Conservation (phyloP, 23 tunicate species). For the Clavelina lepadiformis region DNA sequence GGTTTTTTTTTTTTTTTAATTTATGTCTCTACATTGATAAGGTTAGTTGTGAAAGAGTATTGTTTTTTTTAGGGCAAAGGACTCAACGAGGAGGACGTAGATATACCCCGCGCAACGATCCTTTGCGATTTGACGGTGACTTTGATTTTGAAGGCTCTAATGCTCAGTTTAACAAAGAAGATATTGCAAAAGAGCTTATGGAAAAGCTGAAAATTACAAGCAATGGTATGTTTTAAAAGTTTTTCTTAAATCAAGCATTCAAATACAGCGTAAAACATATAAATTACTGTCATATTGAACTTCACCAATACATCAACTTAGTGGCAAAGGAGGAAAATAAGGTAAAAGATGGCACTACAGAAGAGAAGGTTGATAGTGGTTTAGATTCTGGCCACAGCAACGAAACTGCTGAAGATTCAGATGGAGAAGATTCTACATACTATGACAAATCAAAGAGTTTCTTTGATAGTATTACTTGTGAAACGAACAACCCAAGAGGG, state of each 20-base stretch:
- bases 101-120: constrained; percentile 70
- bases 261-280: neutral
- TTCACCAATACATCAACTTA: no score
- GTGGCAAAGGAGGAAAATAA: constrained; percentile 53
- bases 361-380: constrained; percentile 64
- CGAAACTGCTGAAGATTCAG: constrained; percentile 73
- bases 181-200: constrained; percentile 87
- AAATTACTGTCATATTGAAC: no score
- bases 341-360: constrained; percentile 8
- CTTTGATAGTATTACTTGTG: constrained; percentile 94
- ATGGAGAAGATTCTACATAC: constrained; percentile 44
- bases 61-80: constrained; percentile 43
- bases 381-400: constrained; percentile 65
- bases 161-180: constrained; percentile 94
- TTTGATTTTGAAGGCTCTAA: constrained; percentile 93
- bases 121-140: constrained; percentile 66
- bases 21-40: no score
- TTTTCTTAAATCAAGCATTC: neutral
- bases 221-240: neutral
- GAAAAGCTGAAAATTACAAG: constrained; percentile 70
- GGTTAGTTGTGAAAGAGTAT: no score
- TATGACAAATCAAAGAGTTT: constrained; percentile 91
- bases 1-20: no score
- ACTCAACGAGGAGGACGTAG: constrained; percentile 39
- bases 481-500: constrained; percentile 96